Conservation (phyloP, 2,797 vertebrate genomes). For the Malacoraja senta region DNA sequence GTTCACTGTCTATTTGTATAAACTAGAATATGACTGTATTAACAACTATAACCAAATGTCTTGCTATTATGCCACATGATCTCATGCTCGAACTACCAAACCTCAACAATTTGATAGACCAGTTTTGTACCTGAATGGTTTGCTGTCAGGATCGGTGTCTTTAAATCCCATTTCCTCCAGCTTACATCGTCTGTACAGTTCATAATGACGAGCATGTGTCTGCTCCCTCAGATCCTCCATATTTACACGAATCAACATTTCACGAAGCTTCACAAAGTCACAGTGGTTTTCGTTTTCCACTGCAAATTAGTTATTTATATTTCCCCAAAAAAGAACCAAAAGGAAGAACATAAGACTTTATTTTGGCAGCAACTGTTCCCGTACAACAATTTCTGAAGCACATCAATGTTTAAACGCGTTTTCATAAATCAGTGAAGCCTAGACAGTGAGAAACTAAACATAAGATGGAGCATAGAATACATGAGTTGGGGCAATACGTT, state of each 20-base stretch:
- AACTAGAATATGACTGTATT: neutral
- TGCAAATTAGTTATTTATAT: slow-evolving; percentile 40
- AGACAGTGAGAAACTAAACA: neutral
- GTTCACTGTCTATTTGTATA: neutral
- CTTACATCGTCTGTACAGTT: slow-evolving; percentile 68
- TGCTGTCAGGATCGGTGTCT: slow-evolving; percentile 69
- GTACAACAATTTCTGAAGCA: neutral
- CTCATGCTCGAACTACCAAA: neutral
- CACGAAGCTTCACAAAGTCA: slow-evolving; percentile 70
- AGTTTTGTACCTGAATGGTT: slow-evolving; percentile 61
- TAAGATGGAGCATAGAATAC: too few species aligned
- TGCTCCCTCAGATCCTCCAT: slow-evolving; percentile 72
- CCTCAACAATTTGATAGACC: neutral
- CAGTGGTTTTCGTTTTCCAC: slow-evolving; percentile 72
- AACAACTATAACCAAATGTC: neutral
- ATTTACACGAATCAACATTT: slow-evolving; percentile 71
- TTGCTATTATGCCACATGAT: neutral
- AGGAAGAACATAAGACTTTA: neutral
- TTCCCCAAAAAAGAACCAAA: neutral
- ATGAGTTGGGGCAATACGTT: too few species aligned
- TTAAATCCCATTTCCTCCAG: slow-evolving; percentile 74
- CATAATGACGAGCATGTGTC: slow-evolving; percentile 66
- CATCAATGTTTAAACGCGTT: neutral
- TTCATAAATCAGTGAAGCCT: neutral
- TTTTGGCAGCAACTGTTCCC: neutral